These are phyloP conservation scores for Protosalanx chinensis DNA, from an alignment of 2,797 vertebrate genomes.

Conservation along the genomic window DNA sequence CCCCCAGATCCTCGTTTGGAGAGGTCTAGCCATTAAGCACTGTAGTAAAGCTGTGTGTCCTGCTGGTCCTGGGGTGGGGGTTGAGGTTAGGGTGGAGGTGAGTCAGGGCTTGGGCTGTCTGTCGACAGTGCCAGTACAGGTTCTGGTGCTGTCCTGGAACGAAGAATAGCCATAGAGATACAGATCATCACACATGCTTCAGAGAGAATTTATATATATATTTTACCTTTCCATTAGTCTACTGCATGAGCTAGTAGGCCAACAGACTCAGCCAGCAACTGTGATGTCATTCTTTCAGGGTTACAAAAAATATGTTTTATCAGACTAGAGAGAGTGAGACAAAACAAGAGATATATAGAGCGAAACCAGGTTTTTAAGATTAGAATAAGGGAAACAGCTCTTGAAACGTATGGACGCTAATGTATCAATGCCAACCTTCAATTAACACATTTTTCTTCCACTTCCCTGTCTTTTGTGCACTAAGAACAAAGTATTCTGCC, in stretches of 20 bases:
- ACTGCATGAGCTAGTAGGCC: neutral
- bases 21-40: slow-evolving; percentile 71
- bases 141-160: neutral
- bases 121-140: neutral
- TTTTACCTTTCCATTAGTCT: neutral
- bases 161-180: neutral
- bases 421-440: slow-evolving; percentile 40
- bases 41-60: slow-evolving; percentile 52
- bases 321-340: neutral
- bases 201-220: neutral
- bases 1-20: slow-evolving; percentile 62
- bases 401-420: slow-evolving; percentile 37
- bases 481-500: slow-evolving; percentile 34
- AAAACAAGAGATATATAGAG: neutral
- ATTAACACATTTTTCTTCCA: slow-evolving; percentile 56
- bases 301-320: neutral
- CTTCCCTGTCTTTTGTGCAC: slow-evolving; percentile 42
- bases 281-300: neutral
- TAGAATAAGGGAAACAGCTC: neutral
- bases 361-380: neutral
- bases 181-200: neutral
- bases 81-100: slow-evolving; percentile 43
- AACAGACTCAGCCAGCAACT: neutral
- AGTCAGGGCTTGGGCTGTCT: slow-evolving; percentile 21
- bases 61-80: slow-evolving; percentile 48